Evolutionary conservation across 2,113 vertebrate genomes (phyloP), one percentile per base, ranked within the genome.

Genomic region (Clarias macrocephalus): DNA sequence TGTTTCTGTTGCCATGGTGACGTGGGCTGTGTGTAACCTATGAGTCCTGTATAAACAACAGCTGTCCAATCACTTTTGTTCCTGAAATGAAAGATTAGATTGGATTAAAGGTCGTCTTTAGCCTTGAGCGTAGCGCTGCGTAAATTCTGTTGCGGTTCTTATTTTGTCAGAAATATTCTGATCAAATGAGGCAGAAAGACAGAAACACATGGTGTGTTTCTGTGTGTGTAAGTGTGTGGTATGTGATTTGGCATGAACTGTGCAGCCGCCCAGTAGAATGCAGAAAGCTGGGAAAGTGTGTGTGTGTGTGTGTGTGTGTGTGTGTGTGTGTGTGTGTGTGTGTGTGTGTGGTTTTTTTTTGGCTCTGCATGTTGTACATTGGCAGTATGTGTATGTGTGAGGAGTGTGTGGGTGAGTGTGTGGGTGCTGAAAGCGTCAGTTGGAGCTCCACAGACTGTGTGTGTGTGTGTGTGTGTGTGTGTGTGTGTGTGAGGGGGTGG

Each of bases 351-450:
- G 57, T 33, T 56, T 54, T 65, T 73, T 59, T 65, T 86, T 86
- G 42, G 84, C 76, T 57, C 16, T 66, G 33, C 12, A 6, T 86
- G 42, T 60, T 65, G 82, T 83, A 68, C 48, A 42, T 65, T 80
- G 76, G 48, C 84, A 68, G 48, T 57, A 62, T 56, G 76, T 52
- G 52, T 88, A 83, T 84, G 84, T 80, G 73, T 84, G 57, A 62
- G 73, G 65, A 59, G 70, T 75, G 83, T 76, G 82, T 72, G 48
- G 65, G 65, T 83, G 82, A 33, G 65, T 21, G 82, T 83, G 83
- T 84, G 59, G 70, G 70, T 75, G 84, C 73, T 85, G 84, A 85
- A 77, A 54, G 76, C 77, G 62, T 62, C 52, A 62, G 73, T 57
- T 83, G 82, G 82, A 66, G 65, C 63, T 56, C 28, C n/a, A 21